A percentile compares a stretch with the other conserved stretches of the same genome.
Conservation (phyloP, 2,888 invertebrate species). For the Mesorhabditis belari region DNA sequence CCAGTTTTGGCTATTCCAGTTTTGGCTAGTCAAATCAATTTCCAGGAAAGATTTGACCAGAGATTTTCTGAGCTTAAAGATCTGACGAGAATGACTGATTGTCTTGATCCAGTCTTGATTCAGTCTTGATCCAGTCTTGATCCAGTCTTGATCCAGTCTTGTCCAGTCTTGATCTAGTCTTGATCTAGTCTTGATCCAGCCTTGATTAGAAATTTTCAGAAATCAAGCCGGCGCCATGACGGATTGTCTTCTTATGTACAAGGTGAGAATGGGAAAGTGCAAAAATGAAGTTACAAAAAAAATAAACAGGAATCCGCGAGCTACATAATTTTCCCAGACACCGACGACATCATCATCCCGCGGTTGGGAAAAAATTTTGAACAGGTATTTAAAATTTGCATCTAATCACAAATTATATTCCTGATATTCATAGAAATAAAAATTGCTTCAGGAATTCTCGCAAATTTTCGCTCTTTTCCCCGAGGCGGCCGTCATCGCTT, state of each 20-base stretch:
- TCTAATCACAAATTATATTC: background rate
- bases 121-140: no score
- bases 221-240: constrained; percentile 49
- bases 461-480: constrained; percentile 24
- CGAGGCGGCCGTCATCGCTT: constrained; percentile 24
- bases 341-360: constrained; percentile 39
- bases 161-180: no score
- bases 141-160: no score
- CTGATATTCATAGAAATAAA: background rate
- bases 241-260: constrained; percentile 43
- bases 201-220: constrained; percentile 6
- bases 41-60: no score
- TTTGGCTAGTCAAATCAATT: no score
- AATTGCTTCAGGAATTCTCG: background rate
- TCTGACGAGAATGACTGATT: no score
- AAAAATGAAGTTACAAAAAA: background rate
- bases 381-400: constrained; percentile 14
- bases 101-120: no score
- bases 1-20: no score
- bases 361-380: constrained; percentile 28
- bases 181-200: no score
- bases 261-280: constrained; percentile 12
- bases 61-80: no score
- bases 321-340: constrained; percentile 36
- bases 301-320: constrained; percentile 30